Conservation (phyloP, 2,888 invertebrate species). For the Clanis bilineata region DNA sequence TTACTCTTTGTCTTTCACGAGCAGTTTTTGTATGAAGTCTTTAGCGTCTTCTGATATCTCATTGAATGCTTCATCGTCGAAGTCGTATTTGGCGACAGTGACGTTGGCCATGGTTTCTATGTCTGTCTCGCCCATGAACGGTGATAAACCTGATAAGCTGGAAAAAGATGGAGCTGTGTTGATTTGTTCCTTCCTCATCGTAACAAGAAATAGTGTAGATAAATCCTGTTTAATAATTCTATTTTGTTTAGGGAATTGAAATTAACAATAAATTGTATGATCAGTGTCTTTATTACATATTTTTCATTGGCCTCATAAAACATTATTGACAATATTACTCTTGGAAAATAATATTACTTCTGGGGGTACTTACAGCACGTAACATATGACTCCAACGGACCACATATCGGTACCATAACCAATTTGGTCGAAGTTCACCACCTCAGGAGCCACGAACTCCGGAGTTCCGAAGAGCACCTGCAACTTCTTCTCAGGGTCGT, state of each 20-base stretch:
- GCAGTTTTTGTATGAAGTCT: conserved; percentile 96
- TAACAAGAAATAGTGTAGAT: background rate
- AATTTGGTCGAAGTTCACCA: conserved; percentile 98
- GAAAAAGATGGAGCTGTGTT: conserved; percentile 28
- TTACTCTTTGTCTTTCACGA: conserved; percentile 96
- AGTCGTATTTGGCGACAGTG: conserved; percentile 98
- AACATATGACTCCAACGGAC: conserved; percentile 99
- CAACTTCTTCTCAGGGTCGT: conserved; percentile 94
- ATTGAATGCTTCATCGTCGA: conserved; percentile 97
- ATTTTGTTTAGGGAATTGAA: too few species aligned
- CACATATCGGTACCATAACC: conserved; percentile 99
- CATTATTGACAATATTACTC: background rate
- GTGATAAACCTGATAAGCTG: conserved; percentile 97
- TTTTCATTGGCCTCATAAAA: background rate
- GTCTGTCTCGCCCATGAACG: conserved; percentile 99
- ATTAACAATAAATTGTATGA: too few species aligned
- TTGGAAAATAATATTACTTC: too few species aligned
- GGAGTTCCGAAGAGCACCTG: conserved; percentile 98
- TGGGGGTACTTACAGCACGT: conserved; percentile 98
- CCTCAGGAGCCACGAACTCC: conserved; percentile 99
- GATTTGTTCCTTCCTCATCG: background rate
- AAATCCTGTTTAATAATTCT: too few species aligned
- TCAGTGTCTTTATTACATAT: background rate
- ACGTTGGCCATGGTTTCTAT: conserved; percentile 99
- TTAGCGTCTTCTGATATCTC: conserved; percentile 97